Evolutionary conservation across 2,888 invertebrate species (phyloP).

Genomic region (Thymelicus sylvestris): DNA sequence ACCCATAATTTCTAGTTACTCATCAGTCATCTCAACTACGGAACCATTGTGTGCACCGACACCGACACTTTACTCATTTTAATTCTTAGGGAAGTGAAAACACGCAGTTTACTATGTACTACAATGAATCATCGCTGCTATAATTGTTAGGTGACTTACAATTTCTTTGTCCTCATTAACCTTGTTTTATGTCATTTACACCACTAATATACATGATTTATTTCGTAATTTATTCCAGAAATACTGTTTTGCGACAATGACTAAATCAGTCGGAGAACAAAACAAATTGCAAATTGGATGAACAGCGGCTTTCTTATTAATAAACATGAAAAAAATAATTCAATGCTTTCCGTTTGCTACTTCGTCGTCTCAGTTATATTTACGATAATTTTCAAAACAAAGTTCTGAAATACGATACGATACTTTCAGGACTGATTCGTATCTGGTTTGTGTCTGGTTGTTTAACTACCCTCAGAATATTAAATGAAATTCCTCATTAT

Average conservation of each 20-base stretch:
- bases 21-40: neutral
- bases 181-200: neutral
- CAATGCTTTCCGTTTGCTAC: constrained; percentile 20
- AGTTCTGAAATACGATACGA: constrained; percentile 20
- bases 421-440: constrained; percentile 20
- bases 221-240: neutral
- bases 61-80: neutral
- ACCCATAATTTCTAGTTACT: too few relatives aligned
- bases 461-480: constrained; percentile 17
- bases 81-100: constrained; percentile 1
- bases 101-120: neutral
- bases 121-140: constrained; percentile 1
- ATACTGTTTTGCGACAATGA: constrained; percentile 3
- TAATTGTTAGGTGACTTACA: neutral
- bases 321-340: constrained; percentile 33
- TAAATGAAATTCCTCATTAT: neutral
- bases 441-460: constrained; percentile 30
- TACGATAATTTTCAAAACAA: constrained; percentile 34
- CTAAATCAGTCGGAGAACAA: constrained; percentile 6
- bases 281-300: constrained; percentile 9
- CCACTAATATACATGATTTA: neutral
- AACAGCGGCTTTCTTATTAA: constrained; percentile 22
- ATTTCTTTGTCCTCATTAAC: constrained; percentile 14
- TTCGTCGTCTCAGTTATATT: constrained; percentile 24
- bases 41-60: neutral